These are phyloP conservation scores for Loxodonta africana DNA, from an alignment of 2,113 vertebrate genomes.

Conservation along the genomic window DNA sequence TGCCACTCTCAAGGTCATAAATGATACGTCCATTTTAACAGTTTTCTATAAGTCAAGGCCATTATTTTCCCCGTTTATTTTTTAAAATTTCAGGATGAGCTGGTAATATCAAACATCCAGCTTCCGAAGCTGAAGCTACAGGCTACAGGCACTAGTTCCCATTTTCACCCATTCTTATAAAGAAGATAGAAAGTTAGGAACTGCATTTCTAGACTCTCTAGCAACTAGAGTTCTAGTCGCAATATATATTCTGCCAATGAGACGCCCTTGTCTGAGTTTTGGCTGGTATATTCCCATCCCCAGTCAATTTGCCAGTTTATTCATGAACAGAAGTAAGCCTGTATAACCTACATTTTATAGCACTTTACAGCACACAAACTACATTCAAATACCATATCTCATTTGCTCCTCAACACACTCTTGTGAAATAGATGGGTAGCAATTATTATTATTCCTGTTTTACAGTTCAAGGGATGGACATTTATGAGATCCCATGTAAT, in stretches of 20 bases:
- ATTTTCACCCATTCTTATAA: not conserved
- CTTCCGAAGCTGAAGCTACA: not conserved
- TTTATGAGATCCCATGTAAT: not conserved
- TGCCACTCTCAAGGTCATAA: not conserved
- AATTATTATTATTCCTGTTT: not conserved
- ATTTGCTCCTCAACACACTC: not conserved
- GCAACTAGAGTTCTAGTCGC: not conserved
- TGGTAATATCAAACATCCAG: not conserved
- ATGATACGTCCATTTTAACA: not conserved
- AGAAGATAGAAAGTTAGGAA: not conserved
- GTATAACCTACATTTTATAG: not conserved
- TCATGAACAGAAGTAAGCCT: constrained; percentile 26
- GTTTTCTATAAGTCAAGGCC: not conserved
- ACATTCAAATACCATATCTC: not conserved
- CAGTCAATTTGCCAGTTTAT: constrained; percentile 59
- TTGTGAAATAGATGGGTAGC: not conserved
- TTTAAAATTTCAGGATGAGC: constrained; percentile 25
- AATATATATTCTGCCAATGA: not conserved
- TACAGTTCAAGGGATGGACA: not conserved
- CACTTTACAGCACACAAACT: not conserved
- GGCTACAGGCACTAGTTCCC: not conserved
- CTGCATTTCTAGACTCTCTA: not conserved
- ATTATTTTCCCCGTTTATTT: constrained; percentile 45
- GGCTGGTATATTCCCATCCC: not conserved
- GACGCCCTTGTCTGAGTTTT: not conserved